Evolutionary conservation across 2,888 invertebrate genomes (phyloP).

Genomic region (Cosmopolites sordidus): DNA sequence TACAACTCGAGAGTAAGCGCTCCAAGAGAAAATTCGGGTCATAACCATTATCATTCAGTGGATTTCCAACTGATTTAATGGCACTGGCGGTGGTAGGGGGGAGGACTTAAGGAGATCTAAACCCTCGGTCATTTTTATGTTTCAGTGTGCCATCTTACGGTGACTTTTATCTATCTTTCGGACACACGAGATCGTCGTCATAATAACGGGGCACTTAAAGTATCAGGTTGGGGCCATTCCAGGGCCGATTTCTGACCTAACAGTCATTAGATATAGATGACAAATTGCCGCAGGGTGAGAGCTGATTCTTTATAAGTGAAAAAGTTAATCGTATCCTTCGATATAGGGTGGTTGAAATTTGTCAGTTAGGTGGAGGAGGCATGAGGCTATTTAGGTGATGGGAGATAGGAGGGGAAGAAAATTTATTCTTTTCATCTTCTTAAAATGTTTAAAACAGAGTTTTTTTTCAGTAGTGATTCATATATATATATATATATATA

Average conservation of each 20-base stretch:
- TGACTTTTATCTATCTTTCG: slow-evolving; percentile 22
- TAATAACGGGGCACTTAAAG: not conserved
- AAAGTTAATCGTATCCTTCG: not conserved
- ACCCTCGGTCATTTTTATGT: slow-evolving; percentile 1
- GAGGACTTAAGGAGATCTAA: not conserved
- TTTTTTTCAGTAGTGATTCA: too few relatives aligned
- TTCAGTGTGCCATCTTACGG: not conserved
- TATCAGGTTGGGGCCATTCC: not conserved
- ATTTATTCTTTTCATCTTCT: not conserved
- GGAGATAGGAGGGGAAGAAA: not conserved
- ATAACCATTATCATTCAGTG: slow-evolving; percentile 1
- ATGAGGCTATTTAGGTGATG: not conserved
- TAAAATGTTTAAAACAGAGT: too few relatives aligned
- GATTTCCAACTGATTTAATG: not conserved
- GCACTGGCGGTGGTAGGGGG: not conserved
- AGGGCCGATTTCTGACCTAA: slow-evolving; percentile 22
- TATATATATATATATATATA: too few relatives aligned
- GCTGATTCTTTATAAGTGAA: slow-evolving; percentile 17
- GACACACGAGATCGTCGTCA: slow-evolving; percentile 19
- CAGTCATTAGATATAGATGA: slow-evolving; percentile 24
- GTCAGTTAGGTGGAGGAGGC: not conserved
- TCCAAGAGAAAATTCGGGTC: not conserved
- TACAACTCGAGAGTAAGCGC: too few relatives aligned
- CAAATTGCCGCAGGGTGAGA: slow-evolving; percentile 22
- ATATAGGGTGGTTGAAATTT: not conserved